phyloP scores from a whole-genome alignment of 2,113 vertebrate genomes.

The Isurus oxyrinchus region DNA sequence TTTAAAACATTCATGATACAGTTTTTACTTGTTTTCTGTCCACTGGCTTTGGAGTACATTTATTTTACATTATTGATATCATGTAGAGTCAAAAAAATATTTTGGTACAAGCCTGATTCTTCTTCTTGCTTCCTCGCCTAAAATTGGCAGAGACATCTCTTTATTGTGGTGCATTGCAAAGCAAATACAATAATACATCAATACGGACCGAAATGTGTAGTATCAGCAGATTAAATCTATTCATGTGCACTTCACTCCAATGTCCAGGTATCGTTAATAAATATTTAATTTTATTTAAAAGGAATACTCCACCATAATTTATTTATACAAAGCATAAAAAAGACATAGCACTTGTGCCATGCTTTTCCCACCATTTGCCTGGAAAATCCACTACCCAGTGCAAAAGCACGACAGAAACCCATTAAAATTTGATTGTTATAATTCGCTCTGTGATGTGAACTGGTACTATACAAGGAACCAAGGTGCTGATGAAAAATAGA shows the following conservation, averaged over 20 bases:
- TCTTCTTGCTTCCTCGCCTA: background rate
- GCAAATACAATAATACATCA: background rate
- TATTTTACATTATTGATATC: background rate
- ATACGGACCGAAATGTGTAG: background rate
- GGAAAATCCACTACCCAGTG: background rate
- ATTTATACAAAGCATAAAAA: background rate
- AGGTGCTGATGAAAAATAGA: background rate
- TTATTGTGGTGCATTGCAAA: background rate
- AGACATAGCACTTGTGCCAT: background rate
- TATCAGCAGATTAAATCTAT: background rate
- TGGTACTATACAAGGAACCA: background rate
- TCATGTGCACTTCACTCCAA: background rate
- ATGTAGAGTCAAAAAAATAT: background rate
- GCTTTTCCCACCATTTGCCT: background rate
- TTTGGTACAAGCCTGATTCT: background rate
- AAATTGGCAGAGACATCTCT: background rate
- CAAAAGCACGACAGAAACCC: background rate
- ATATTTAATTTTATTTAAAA: slow-evolving; percentile 6
- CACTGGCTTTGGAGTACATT: background rate
- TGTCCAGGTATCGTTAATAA: background rate
- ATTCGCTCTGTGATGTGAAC: background rate
- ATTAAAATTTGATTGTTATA: background rate
- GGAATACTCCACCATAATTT: background rate
- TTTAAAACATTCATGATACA: background rate
- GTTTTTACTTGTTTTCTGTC: background rate